A percentile compares a stretch with the other conserved stretches of the same genome.
phyloP scores from a whole-genome alignment of 92 coral and sea anemone genomes.

The Zoanthus sansibaricus region DNA sequence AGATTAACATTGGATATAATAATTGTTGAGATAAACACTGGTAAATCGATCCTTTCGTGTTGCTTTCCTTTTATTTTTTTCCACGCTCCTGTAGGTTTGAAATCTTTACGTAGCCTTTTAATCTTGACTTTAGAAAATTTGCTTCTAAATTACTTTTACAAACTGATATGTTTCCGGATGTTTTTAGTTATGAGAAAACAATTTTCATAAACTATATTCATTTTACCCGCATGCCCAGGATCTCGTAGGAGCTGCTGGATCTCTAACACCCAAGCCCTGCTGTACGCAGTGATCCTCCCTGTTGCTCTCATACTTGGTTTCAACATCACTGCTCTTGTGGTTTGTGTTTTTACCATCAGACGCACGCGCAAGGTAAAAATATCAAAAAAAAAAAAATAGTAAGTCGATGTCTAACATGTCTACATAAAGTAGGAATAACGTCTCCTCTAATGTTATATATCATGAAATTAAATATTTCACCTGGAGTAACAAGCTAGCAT shows the following conservation, averaged over 20 bases:
- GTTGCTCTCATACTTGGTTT: constrained; percentile 9
- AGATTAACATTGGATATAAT: too few species aligned
- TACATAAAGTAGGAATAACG: too few species aligned
- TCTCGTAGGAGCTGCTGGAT: constrained; percentile 19
- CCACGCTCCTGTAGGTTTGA: too few species aligned
- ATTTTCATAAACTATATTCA: neutral
- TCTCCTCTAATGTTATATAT: too few species aligned
- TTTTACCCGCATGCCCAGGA: neutral
- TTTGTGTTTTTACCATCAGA: neutral
- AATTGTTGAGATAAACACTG: too few species aligned
- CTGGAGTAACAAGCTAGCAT: too few species aligned
- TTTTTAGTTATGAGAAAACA: neutral
- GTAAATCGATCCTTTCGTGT: too few species aligned
- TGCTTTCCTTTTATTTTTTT: too few species aligned
- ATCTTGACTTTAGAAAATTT: too few species aligned
- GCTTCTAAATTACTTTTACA: neutral
- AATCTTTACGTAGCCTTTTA: too few species aligned
- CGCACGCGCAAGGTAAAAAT: neutral
- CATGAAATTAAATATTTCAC: too few species aligned
- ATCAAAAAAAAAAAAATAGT: neutral
- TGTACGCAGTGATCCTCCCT: constrained; percentile 16
- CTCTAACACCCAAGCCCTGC: neutral
- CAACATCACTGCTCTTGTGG: constrained; percentile 4
- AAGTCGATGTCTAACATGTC: too few species aligned
- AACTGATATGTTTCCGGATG: neutral